Conservation (phyloP, 2,113 vertebrate species). For the Heterocephalus glaber region DNA sequence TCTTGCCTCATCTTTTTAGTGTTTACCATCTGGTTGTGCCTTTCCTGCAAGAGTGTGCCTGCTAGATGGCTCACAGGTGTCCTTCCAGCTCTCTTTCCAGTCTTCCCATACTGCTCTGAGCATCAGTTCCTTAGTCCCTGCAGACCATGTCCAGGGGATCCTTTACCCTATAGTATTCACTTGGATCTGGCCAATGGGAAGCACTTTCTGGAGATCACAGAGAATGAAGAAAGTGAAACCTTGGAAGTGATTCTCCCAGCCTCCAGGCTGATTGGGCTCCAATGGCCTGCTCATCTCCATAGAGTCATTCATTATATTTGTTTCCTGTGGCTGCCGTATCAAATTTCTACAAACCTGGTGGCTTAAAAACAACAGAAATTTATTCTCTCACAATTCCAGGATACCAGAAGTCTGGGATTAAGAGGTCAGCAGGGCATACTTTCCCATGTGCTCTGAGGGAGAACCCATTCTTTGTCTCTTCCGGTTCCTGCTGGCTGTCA, state of each 20-base stretch:
- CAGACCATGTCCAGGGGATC: neutral
- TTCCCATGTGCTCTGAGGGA: neutral
- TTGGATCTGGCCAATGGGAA: neutral
- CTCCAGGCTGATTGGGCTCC: neutral
- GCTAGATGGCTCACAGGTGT: neutral
- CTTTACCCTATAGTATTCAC: neutral
- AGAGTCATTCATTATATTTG: neutral
- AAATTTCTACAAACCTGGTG: neutral
- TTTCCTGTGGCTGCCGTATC: neutral
- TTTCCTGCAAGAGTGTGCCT: neutral
- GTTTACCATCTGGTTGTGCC: neutral
- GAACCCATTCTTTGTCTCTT: neutral
- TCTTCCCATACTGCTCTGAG: neutral
- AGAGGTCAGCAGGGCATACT: neutral
- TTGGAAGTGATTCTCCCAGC: neutral
- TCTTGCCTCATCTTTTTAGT: neutral
- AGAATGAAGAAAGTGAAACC: neutral
- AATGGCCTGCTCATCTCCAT: fast-evolving
- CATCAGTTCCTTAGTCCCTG: neutral
- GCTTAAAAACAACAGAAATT: neutral
- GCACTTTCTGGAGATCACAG: neutral
- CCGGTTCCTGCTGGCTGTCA: neutral
- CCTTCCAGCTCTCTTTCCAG: neutral
- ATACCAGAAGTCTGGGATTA: neutral
- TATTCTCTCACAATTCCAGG: neutral